These are phyloP conservation scores for Sylvilagus bachmani DNA, from an alignment of 2,113 vertebrate species.

Conservation along the genomic window DNA sequence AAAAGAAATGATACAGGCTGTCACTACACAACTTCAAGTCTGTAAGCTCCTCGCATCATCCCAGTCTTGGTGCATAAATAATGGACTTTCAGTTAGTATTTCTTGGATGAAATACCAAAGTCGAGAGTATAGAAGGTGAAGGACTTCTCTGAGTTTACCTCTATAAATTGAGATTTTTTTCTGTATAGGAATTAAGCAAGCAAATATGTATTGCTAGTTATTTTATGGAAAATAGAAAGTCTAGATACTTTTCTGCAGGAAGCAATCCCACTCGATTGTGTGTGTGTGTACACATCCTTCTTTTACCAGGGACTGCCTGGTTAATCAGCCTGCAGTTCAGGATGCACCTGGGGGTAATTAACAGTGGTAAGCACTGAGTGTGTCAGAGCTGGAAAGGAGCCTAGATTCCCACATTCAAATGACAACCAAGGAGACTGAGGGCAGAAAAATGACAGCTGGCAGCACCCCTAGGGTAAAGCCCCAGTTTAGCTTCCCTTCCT, in stretches of 20 bases:
- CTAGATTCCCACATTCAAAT: not conserved
- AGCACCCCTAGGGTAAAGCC: not conserved
- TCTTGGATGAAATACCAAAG: slow-evolving; percentile 52
- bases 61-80: not conserved
- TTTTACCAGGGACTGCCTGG: not conserved
- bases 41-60: not conserved
- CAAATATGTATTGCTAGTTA: not conserved
- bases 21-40: not conserved
- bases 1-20: not conserved
- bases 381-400: slow-evolving; percentile 37
- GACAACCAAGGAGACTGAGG: slow-evolving; percentile 22
- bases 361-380: not conserved
- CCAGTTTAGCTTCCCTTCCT: not conserved
- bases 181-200: not conserved
- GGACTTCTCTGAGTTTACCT: not conserved
- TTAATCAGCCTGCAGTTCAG: not conserved
- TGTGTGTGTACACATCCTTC: not conserved
- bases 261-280: not conserved
- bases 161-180: slow-evolving; percentile 45
- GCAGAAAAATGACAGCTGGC: not conserved
- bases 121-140: not conserved
- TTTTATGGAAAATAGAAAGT: not conserved
- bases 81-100: not conserved
- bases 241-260: not conserved
- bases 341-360: slow-evolving; percentile 7